A percentile compares a stretch with the other conserved stretches of the same genome.
Evolutionary conservation across 2,888 invertebrate genomes (phyloP).

Genomic region (Torymus auratus): DNA sequence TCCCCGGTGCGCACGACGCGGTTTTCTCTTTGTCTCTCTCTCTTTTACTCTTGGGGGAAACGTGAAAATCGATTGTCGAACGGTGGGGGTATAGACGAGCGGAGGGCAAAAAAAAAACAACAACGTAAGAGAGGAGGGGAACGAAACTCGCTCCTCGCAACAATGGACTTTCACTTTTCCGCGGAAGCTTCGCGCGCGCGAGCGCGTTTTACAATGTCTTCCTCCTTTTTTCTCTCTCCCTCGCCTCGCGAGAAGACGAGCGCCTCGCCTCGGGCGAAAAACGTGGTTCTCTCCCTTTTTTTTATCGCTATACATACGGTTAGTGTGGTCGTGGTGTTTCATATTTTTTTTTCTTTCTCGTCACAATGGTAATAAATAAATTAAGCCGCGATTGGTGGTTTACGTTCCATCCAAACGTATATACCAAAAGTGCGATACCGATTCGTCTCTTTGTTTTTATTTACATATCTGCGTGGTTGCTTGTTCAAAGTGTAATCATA

Average conservation of each 20-base stretch:
- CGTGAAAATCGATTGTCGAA: too few species aligned
- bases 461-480: too few species aligned
- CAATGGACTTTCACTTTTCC: constrained; percentile 56
- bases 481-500: too few species aligned
- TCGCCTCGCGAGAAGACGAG: too few species aligned
- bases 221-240: neutral
- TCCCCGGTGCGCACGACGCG: too few species aligned
- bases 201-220: constrained; percentile 1
- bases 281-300: constrained; percentile 4
- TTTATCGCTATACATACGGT: neutral
- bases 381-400: neutral
- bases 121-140: neutral
- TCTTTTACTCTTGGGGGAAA: too few species aligned
- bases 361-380: constrained; percentile 30
- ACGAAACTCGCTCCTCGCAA: constrained; percentile 2
- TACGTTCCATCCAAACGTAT: neutral
- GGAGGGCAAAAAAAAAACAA: neutral
- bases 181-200: neutral
- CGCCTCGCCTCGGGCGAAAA: neutral
- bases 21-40: too few species aligned
- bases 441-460: too few species aligned
- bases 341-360: neutral
- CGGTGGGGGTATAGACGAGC: too few species aligned
- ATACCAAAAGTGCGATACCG: neutral
- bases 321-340: neutral